Conservation (phyloP, 2,888 invertebrate species). For the Acrobasis repandana region DNA sequence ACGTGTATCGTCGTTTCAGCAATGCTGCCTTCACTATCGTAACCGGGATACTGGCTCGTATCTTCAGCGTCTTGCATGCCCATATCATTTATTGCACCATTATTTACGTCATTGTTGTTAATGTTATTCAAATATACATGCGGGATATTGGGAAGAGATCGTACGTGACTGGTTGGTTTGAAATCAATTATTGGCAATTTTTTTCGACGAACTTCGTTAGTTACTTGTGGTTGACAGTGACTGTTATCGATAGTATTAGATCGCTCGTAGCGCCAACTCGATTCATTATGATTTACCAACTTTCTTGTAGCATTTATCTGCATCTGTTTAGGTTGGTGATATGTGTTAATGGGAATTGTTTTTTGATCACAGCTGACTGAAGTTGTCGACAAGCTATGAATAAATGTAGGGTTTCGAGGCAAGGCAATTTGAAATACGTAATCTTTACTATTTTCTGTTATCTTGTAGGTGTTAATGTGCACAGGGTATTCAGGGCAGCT, state of each 20-base stretch:
- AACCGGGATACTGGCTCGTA: conserved; percentile 70
- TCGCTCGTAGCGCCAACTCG: conserved; percentile 25
- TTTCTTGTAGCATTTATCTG: conserved; percentile 21
- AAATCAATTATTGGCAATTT: conserved; percentile 46
- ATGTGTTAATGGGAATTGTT: neutral
- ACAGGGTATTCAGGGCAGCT: conserved; percentile 63
- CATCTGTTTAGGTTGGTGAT: neutral
- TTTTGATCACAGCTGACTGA: conserved; percentile 1
- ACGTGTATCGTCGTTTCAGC: conserved; percentile 79
- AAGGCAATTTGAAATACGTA: conserved; percentile 53
- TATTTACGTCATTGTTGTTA: conserved; percentile 18
- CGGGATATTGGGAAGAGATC: conserved; percentile 46
- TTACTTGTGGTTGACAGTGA: conserved; percentile 31
- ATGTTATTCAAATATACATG: conserved; percentile 27
- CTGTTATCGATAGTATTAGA: conserved; percentile 36
- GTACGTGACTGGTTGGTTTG: conserved; percentile 33
- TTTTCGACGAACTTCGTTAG: conserved; percentile 35
- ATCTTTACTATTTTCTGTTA: conserved; percentile 56
- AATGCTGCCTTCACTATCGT: conserved; percentile 77
- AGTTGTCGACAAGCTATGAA: conserved; percentile 10
- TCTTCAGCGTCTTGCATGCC: conserved; percentile 36
- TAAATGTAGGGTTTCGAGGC: conserved; percentile 32
- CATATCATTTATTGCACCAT: conserved; percentile 19
- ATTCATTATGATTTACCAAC: conserved; percentile 18
- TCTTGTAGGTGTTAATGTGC: conserved; percentile 57